Base-by-base conservation (phyloP, 1,140 invertebrate species). In the Zophobas morio region DNA sequence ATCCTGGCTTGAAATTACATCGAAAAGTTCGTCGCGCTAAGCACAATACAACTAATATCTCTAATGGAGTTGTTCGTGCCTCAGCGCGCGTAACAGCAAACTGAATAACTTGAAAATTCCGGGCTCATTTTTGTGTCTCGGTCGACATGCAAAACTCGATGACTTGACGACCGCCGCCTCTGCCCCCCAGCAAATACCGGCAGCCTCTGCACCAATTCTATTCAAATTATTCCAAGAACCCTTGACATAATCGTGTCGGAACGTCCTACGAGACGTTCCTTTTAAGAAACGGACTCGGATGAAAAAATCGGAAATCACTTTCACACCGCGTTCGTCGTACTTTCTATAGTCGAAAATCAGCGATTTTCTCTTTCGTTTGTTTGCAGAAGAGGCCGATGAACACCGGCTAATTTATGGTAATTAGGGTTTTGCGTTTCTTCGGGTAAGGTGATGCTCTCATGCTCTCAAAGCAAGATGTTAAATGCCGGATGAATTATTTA, bases 341-440 rank as follows among this genome's bases (percentile, higher is more conserved):
- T 66, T 66, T 66, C 60, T 66, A 66, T 42, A n/a, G 39, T 32
- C 60, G 20, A 66, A 60, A 63, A 66, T 20, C n/a, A n/a, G n/a
- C 42, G n/a, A 20, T 66, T 66, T 66, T 66, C 60, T 66, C 60
- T 66, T 66, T 36, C 42, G 39, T 32, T 42, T 66, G 1, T 66
- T 60, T 60, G 6, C 5, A 53, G 20, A 54, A 3, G 8, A 46
- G 42, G 20, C 20, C 20, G 20, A 20, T 20, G 20, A 20, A 20
- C 20, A 20, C 8, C 42, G 42, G 49, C 49, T 53, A 53, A 53
- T 53, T 53, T 53, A 53, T 53, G 49, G 49, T 53, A 53, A 53
- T 53, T 53, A 6, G 49, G 20, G 49, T 53, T 53, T 20, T 6
- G 20, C 42, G 42, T 46, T 46, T 46, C 42, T 6, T 53, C 5